Base-by-base conservation (phyloP, 2,113 vertebrate genomes). In the Tichodroma muraria region DNA sequence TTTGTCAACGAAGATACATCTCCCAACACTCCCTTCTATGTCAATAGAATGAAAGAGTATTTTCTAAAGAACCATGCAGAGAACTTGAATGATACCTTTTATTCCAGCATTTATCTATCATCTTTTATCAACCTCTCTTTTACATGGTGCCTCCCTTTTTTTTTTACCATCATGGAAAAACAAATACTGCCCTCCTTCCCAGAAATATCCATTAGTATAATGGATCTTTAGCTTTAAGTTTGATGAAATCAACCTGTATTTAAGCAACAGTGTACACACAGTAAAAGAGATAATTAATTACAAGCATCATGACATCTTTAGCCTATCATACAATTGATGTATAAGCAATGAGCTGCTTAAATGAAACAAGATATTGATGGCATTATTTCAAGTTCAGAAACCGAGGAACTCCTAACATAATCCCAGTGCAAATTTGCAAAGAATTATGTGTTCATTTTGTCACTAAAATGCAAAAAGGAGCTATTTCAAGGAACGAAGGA, bases 401-500 rank as follows among this genome's bases (percentile, higher is more conserved):
- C 33, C 70, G 57, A 95, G 45, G 42, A 94, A 65, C 42, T 38
- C 42, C 59, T 65, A 81, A 37, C 30, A 80, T 9, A 75, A 93
- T n/a, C 54, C 61, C 61, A 63, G 54, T n/a, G 37, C 37, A 94
- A 89, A 95, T 75, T 72, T 91, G 63, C 28, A 57, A 91, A 78
- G 81, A 88, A 80, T 72, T 71, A n/a, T 31, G 42, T 24, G 61
- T 80, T 92, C 37, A 85, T 89, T 95, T 94, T 88, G 52, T 73
- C 8, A 2, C 68, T 52, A 79, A 93, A 88, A 85, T 73, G 80
- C 73, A 86, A 89, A 92, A 95, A 93, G 72, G 72, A 94, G 87
- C 63, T 91, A 89, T 96, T 97, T 94, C 61, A 95, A 97, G 94
- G 89, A 97, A 96, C 3, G 93, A 97, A 95, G 93, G 95, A 96